phyloP scores from a whole-genome alignment of 64 coral and sea anemone genomes.

The Astreopora myriophthalma region DNA sequence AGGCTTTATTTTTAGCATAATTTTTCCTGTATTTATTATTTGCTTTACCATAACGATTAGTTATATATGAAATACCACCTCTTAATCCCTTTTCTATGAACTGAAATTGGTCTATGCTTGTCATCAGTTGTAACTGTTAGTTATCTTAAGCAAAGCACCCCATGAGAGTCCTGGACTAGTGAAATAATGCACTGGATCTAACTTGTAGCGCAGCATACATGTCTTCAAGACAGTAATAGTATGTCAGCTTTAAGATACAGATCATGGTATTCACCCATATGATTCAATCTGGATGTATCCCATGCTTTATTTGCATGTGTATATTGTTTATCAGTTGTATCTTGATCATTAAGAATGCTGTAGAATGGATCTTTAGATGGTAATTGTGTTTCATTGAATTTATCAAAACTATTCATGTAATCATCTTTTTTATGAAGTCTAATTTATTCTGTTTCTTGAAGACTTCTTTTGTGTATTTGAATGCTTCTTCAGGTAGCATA shows the following conservation, averaged over 20 bases:
- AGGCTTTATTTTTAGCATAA: not conserved
- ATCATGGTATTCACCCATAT: conserved; percentile 45
- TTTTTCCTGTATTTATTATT: conserved; percentile 20
- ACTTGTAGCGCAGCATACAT: not conserved
- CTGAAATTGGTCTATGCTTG: not conserved
- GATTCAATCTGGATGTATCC: not conserved
- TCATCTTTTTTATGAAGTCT: not conserved
- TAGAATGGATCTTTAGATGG: conserved; percentile 31
- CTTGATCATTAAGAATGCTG: not conserved
- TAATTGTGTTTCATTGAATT: not conserved
- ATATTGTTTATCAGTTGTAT: conserved; percentile 13
- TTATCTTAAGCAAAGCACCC: conserved; percentile 41
- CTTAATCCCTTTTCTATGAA: conserved; percentile 32
- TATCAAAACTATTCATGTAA: not conserved
- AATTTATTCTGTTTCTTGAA: not conserved
- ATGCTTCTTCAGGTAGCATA: not conserved
- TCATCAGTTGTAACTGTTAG: conserved; percentile 18
- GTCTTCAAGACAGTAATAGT: not conserved
- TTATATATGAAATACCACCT: not conserved
- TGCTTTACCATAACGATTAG: conserved; percentile 23
- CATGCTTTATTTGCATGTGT: conserved; percentile 42
- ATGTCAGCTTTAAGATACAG: conserved; percentile 27
- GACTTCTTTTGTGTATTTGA: conserved; percentile 31
- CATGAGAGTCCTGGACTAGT: not conserved
- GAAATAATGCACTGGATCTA: not conserved